Percentiles rank a stretch among this genome's conserved stretches.
phyloP scores from a whole-genome alignment of 92 coral and sea anemone species.

The Plumapathes pennacea region DNA sequence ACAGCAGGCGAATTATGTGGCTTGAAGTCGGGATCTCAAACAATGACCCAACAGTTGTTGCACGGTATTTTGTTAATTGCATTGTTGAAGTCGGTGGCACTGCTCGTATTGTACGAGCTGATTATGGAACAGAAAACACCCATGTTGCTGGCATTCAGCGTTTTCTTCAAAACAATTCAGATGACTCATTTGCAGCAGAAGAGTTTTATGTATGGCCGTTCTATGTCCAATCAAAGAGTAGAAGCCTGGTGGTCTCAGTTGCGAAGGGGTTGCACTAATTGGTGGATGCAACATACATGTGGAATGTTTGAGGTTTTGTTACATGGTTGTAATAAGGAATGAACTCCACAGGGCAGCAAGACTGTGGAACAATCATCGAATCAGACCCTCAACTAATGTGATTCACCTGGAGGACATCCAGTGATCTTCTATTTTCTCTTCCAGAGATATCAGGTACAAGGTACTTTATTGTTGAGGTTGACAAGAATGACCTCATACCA shows the following conservation, averaged over 20 bases:
- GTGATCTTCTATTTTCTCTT: slow-evolving; percentile 49
- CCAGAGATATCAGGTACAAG: slow-evolving; percentile 53
- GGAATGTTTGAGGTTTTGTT: slow-evolving; percentile 55
- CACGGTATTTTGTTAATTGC: slow-evolving; percentile 44
- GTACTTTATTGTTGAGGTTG: slow-evolving; percentile 28
- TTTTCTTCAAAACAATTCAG: slow-evolving; percentile 28
- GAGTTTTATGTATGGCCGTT: slow-evolving; percentile 44
- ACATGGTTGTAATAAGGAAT: slow-evolving; percentile 39
- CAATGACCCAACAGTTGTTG: slow-evolving; percentile 52
- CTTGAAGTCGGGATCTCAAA: slow-evolving; percentile 58
- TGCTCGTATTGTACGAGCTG: slow-evolving; percentile 54
- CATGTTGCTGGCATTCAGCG: slow-evolving; percentile 45
- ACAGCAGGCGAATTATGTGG: slow-evolving; percentile 47
- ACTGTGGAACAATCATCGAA: slow-evolving; percentile 59
- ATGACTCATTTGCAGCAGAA: slow-evolving; percentile 21
- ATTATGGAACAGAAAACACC: slow-evolving; percentile 51
- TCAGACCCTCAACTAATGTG: slow-evolving; percentile 46
- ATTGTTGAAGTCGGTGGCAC: slow-evolving; percentile 43
- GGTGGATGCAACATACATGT: slow-evolving; percentile 39
- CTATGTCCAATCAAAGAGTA: slow-evolving; percentile 37
- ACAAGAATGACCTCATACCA: slow-evolving; percentile 18
- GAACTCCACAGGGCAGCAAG: slow-evolving; percentile 49
- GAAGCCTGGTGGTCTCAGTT: slow-evolving; percentile 38
- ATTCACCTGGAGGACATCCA: slow-evolving; percentile 59
- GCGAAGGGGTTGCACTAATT: slow-evolving; percentile 17